phyloP scores from a whole-genome alignment of 2,888 invertebrate species.

The Tenthredo mesomela region DNA sequence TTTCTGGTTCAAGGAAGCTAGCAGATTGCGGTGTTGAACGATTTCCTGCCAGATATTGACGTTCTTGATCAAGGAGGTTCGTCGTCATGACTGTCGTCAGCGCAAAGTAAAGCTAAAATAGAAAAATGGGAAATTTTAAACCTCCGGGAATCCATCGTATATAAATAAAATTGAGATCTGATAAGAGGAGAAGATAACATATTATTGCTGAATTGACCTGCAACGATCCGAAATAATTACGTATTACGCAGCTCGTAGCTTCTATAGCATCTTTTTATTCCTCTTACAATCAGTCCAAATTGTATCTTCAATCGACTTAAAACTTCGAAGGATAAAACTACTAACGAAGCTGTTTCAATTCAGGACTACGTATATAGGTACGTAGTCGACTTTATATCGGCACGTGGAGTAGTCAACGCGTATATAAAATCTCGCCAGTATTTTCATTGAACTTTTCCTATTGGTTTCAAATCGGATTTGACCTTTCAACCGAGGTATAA shows the following conservation, averaged over 20 bases:
- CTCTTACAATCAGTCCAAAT: neutral
- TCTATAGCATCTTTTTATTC: neutral
- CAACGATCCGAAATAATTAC: constrained; percentile 5
- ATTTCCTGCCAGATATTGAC: constrained; percentile 83
- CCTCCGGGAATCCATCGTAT: neutral
- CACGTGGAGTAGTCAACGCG: neutral
- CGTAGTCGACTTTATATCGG: neutral
- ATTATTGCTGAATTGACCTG: neutral
- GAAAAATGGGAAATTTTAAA: constrained; percentile 48
- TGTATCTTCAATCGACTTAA: neutral
- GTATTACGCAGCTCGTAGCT: neutral
- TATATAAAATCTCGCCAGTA: neutral
- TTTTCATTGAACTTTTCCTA: constrained; percentile 16
- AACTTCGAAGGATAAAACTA: neutral
- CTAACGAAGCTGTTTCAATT: neutral
- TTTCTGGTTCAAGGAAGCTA: constrained; percentile 77
- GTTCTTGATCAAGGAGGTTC: constrained; percentile 84
- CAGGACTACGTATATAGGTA: neutral
- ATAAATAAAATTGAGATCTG: neutral
- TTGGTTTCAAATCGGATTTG: constrained; percentile 17
- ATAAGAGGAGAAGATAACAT: neutral
- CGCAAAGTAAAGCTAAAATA: constrained; percentile 85
- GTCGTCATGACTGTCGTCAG: constrained; percentile 83
- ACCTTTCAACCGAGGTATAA: neutral
- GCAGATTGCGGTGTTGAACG: constrained; percentile 72